phyloP scores from a whole-genome alignment of 1,140 invertebrate genomes.

The Drosophila saltans region DNA sequence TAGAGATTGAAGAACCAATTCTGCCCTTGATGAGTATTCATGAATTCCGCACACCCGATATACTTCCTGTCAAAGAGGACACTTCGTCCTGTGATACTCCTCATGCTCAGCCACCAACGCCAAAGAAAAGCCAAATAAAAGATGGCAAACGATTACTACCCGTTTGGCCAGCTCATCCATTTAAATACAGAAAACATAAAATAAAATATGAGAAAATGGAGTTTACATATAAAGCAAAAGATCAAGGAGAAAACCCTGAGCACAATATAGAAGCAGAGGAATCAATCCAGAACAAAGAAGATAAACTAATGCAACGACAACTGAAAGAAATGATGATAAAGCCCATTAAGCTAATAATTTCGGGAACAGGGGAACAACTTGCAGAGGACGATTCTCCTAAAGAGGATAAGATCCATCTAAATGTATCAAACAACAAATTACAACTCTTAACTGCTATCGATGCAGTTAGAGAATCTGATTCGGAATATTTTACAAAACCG shows the following conservation, averaged over 20 bases:
- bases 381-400: not conserved
- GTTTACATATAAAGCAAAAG: not conserved
- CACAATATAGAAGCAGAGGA: not conserved
- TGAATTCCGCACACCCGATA: slow-evolving; percentile 52
- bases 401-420: not conserved
- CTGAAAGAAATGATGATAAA: slow-evolving; percentile 52
- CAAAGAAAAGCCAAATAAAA: not conserved
- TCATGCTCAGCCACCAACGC: not conserved
- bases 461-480: not conserved
- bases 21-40: not conserved
- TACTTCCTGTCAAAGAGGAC: not conserved
- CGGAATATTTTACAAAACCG: not conserved
- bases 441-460: not conserved
- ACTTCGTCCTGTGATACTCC: not conserved
- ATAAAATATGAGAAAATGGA: slow-evolving; percentile 17
- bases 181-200: slow-evolving; percentile 19
- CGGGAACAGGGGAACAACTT: too few relatives aligned
- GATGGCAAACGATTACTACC: not conserved
- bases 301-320: slow-evolving; percentile 25
- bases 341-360: slow-evolving; percentile 34
- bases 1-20: not conserved
- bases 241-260: not conserved
- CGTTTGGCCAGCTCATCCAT: slow-evolving; percentile 34
- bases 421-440: not conserved
- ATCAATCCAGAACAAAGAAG: slow-evolving; percentile 10